phyloP scores from a whole-genome alignment of 2,797 vertebrate genomes.

The Microtus californicus region DNA sequence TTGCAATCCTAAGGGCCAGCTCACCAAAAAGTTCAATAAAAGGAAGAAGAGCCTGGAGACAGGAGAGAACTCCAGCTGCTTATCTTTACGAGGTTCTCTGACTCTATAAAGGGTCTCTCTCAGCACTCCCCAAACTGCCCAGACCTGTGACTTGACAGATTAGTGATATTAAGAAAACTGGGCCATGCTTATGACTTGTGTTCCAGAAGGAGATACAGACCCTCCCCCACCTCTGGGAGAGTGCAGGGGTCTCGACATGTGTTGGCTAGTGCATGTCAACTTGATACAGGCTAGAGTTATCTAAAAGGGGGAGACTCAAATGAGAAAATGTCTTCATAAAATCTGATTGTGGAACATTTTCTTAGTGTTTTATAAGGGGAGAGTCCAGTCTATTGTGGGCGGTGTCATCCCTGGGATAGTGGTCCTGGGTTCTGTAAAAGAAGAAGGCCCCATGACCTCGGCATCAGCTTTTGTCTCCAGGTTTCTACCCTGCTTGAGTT shows the following conservation, averaged over 20 bases:
- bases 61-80: conserved; percentile 9
- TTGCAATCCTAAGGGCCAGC: conserved; percentile 61
- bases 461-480: not conserved
- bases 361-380: not conserved
- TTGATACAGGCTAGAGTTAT: not conserved
- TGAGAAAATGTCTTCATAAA: not conserved
- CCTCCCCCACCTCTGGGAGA: accelerated
- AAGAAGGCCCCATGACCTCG: not conserved
- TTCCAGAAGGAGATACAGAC: not conserved
- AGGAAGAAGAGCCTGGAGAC: conserved; percentile 66
- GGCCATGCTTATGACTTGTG: not conserved
- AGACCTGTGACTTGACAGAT: not conserved
- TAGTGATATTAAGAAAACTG: not conserved
- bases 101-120: conserved; percentile 28
- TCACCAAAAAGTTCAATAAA: conserved; percentile 75
- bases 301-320: not conserved
- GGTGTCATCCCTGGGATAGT: not conserved
- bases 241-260: not conserved
- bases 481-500: not conserved
- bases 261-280: too few species aligned
- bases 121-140: conserved; percentile 33
- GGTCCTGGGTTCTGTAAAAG: not conserved
- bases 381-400: not conserved
- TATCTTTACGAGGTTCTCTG: conserved; percentile 15
- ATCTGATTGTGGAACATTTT: not conserved